phyloP scores from a whole-genome alignment of 1,140 invertebrate genomes.

The Drosophila navojoa region DNA sequence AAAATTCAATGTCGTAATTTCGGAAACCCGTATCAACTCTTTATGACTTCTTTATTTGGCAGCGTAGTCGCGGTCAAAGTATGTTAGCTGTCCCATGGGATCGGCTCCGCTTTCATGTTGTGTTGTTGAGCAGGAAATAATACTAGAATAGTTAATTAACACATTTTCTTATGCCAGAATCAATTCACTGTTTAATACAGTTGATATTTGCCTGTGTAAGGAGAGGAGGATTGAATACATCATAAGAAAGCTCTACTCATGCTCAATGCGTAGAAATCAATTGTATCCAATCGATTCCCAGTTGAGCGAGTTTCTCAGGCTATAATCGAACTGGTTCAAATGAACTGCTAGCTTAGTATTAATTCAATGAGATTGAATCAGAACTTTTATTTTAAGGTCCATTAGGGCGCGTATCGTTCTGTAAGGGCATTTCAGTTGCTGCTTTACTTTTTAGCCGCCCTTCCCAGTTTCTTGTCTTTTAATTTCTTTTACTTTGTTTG shows the following conservation, averaged over 20 bases:
- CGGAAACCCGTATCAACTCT: constrained; percentile 15
- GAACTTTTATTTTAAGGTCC: no score
- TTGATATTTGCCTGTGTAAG: no score
- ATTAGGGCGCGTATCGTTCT: not conserved
- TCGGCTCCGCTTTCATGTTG: not conserved
- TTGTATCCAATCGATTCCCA: no score
- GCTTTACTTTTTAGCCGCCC: not conserved
- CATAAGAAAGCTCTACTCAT: no score
- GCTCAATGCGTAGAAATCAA: no score
- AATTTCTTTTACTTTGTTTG: constrained; percentile 21
- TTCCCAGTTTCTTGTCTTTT: not conserved
- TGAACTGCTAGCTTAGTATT: not conserved
- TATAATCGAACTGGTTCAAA: not conserved
- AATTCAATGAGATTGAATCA: not conserved
- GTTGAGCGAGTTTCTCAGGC: no score
- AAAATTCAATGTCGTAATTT: not conserved
- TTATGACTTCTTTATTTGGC: constrained; percentile 16
- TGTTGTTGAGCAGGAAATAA: not conserved
- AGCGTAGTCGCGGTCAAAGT: constrained; percentile 2
- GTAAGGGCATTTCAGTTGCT: not conserved
- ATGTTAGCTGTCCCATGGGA: not conserved
- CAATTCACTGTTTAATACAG: no score
- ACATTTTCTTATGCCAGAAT: no score
- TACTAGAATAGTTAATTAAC: no score
- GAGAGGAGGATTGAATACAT: no score